Evolutionary conservation across 92 coral and sea anemone species (phyloP).

Genomic region (Porites cylindrica): DNA sequence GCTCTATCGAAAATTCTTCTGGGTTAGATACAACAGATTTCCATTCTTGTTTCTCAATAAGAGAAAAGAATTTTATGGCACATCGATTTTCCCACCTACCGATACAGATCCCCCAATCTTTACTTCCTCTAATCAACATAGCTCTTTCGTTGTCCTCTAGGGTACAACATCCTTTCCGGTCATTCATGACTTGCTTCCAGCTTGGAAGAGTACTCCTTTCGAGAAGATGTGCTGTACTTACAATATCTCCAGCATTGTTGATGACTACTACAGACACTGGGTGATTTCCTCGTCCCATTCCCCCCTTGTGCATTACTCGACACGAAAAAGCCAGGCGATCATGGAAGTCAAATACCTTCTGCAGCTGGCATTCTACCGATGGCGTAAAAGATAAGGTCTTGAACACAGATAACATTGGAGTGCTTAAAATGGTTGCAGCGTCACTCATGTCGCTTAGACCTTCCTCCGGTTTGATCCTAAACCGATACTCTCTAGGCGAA

Average conservation of each 20-base stretch:
- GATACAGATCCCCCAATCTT: not conserved
- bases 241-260: conserved; percentile 61
- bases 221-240: conserved; percentile 79
- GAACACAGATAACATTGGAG: not conserved
- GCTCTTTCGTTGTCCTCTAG: conserved; percentile 50
- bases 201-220: conserved; percentile 66
- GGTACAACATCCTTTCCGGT: conserved; percentile 18
- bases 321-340: conserved; percentile 35
- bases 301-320: conserved; percentile 73
- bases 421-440: not conserved
- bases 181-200: conserved; percentile 36
- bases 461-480: not conserved
- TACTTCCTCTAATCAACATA: not conserved
- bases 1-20: not conserved
- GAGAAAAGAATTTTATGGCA: not conserved
- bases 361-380: not conserved
- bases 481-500: not conserved
- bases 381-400: not conserved
- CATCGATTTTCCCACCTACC: not conserved
- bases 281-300: not conserved
- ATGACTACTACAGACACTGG: conserved; percentile 77
- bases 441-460: not conserved
- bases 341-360: not conserved
- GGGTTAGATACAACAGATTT: not conserved
- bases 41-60: not conserved